Evolutionary conservation across 2,113 vertebrate genomes (phyloP).

Genomic region (Apus apus): DNA sequence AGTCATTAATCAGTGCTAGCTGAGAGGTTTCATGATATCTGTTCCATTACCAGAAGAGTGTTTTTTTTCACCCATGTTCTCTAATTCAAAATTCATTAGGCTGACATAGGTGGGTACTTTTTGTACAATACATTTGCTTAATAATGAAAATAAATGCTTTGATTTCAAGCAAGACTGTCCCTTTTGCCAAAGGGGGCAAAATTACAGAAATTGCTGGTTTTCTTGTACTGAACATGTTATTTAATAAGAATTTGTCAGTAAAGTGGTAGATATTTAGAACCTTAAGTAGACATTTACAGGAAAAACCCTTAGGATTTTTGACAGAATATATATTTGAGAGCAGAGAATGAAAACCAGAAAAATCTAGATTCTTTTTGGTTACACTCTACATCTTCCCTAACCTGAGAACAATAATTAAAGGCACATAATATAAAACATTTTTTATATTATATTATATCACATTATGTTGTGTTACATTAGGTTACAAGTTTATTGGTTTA

Average conservation of each 20-base stretch:
- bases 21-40: background rate
- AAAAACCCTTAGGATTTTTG: background rate
- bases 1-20: background rate
- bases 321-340: background rate
- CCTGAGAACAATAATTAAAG: background rate
- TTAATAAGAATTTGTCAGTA: background rate
- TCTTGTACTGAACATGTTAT: background rate
- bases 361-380: background rate
- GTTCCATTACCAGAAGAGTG: background rate
- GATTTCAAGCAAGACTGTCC: background rate
- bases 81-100: constrained; percentile 64
- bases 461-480: background rate
- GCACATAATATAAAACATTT: background rate
- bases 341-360: background rate
- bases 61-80: background rate
- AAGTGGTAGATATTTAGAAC: background rate
- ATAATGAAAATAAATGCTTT: constrained; percentile 17
- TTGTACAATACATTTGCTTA: constrained; percentile 10
- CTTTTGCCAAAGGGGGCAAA: too few species aligned
- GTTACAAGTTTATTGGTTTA: background rate
- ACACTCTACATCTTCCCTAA: background rate
- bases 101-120: constrained; percentile 8
- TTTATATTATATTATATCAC: background rate
- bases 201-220: background rate
- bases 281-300: background rate